Base-by-base conservation (phyloP, 37 sponge, comb jelly and placozoan species). In the Amphimedon queenslandica region DNA sequence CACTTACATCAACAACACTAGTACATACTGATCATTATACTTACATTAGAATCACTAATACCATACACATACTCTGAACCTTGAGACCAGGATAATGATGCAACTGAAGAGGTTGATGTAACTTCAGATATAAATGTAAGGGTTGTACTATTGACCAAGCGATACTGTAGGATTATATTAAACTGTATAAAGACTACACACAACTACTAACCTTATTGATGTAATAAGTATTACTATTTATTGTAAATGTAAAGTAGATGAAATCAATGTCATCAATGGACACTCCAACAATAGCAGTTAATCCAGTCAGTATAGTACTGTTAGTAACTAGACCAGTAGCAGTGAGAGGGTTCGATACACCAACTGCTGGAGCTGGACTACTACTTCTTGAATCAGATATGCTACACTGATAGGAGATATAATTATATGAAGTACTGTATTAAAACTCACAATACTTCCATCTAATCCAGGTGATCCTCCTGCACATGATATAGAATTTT, bases 51-150 rank as follows among this genome's bases (percentile, higher is more conserved):
- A 4, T 29, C 55, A 42, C 71, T 76, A 20, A 56, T 57, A 37
- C 67, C 82, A 63, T 75, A 67, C 37, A 87, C 73, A 72, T 67
- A 80, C 58, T 77, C 77, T 24, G 71, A 60, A 76, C 67, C 87
- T 53, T 42, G 66, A 37, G 81, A 36, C 61, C 76, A 77, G 23
- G 36, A 42, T 56, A 87, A 47, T 28, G 25, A 2, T n/a, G 11
- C 53, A 41, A 87, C 82, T 37, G 66, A 41, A 66, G 67, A 56
- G 10, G 82, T 58, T 56, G 80, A 24, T 29, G 39, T 0, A n/a
- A 47, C 53, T 13, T 47, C 53, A 47, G 13, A 18, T 13, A 47
- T 8, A 13, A 47, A 13, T 47, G 13, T 47, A 18, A 47, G 53
- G 8, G 53, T 18, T 47, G 13, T n/a, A n/a, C n/a, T 13, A 47